A percentile compares a stretch with the other conserved stretches of the same genome.
These are phyloP conservation scores for Stegodyphus dumicola DNA, from an alignment of 1,140 invertebrate genomes.

Conservation along the genomic window DNA sequence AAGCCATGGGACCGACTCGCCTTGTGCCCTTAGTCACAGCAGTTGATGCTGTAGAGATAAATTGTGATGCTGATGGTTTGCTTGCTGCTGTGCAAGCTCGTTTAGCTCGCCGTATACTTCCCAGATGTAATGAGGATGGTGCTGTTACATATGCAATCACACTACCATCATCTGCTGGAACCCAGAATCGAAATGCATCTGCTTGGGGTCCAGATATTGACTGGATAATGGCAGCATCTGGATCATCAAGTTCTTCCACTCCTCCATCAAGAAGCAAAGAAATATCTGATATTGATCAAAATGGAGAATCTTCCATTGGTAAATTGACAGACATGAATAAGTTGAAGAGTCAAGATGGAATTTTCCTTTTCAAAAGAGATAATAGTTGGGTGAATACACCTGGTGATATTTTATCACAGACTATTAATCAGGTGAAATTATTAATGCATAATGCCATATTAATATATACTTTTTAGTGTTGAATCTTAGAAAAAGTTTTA, in stretches of 20 bases:
- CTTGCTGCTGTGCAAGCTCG: slow-evolving; percentile 71
- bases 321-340: slow-evolving; percentile 28
- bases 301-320: slow-evolving; percentile 27
- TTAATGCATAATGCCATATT: neutral
- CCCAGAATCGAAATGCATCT: slow-evolving; percentile 62
- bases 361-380: slow-evolving; percentile 28
- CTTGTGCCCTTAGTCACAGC: slow-evolving; percentile 66
- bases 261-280: slow-evolving; percentile 55
- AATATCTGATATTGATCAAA: slow-evolving; percentile 22
- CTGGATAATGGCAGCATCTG: slow-evolving; percentile 77
- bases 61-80: slow-evolving; percentile 64
- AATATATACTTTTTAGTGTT: neutral
- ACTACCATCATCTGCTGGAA: slow-evolving; percentile 67
- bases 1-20: slow-evolving; percentile 75
- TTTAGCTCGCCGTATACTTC: slow-evolving; percentile 71
- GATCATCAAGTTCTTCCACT: slow-evolving; percentile 67
- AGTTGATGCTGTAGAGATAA: slow-evolving; percentile 69
- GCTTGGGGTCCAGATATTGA: slow-evolving; percentile 75
- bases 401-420: neutral
- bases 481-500: neutral
- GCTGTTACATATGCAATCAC: slow-evolving; percentile 65
- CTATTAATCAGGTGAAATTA: slow-evolving; percentile 16
- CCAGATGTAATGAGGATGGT: slow-evolving; percentile 63
- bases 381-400: slow-evolving; percentile 40
- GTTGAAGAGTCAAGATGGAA: neutral